Base-by-base conservation (phyloP, 2,888 invertebrate genomes). In the Embidobia sp. region DNA sequence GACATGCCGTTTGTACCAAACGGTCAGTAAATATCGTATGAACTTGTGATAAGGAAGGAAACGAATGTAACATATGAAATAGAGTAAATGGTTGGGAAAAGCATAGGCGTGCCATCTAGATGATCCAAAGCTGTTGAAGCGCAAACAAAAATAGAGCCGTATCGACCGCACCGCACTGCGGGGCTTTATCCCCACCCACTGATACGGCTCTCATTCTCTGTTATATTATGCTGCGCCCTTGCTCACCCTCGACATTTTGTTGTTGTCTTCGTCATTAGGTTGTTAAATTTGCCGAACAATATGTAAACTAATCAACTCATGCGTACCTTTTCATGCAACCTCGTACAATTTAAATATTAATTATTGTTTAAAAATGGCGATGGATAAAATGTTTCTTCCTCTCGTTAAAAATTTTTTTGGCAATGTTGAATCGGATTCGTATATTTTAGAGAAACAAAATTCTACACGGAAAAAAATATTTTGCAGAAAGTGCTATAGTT, bases 81-180 rank as follows among this genome's bases (percentile, higher is more conserved):
- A n/a, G 18, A 1, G 27, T 16, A 46, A n/a, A 33, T 22, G 37
- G 35, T 49, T 53, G 49, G 29, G 61, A 77, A 57, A 22, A 61
- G 61, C 35, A 22, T 44, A 19, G 33, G 8, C 37, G 63, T 35
- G 78, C 59, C 69, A 61, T 59, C 76, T 53, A 40, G 51, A 55
- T 46, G 75, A 72, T 55, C 53, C 63, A 70, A 55, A 77, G 70
- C 74, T 57, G 70, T 70, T 53, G 74, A 79, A 76, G 76, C 59
- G 61, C 61, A 77, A 74, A 75, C 44, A 79, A 75, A 81, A 80
- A 74, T 82, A 86, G 85, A 84, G 86, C 85, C 84, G 85, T 89
- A 89, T 89, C 89, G 89, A 89, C 86, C 89, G 87, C 88, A 89
- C 86, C 89, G 87, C 89, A 89, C 86, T 89, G 89, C 89, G 86